Base-by-base conservation (phyloP, 2,797 vertebrate species). In the Pogonophryne albipinna region DNA sequence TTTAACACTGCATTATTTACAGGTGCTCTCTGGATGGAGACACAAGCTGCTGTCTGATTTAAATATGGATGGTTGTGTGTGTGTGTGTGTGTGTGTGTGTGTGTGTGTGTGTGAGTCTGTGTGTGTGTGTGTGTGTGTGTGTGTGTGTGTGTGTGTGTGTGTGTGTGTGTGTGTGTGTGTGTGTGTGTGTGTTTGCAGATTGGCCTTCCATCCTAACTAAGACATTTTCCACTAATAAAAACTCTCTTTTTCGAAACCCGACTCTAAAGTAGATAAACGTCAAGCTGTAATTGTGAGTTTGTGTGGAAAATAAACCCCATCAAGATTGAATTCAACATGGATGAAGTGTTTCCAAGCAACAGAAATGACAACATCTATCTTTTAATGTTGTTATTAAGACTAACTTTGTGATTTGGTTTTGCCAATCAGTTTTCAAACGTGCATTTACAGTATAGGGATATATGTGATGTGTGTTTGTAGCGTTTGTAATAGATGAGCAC, bases 1-100 rank as follows among this genome's bases (percentile, higher is more conserved):
- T 92, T 94, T 93, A 93, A 94, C 93, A 79, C 94, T 94, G 91
- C 92, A 95, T 95, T 94, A 95, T 94, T 95, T 94, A 94, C 94
- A 94, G 87, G 87, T 91, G 84, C 83, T 91, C 82, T 80, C 79
- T 85, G 89, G 89, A 82, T 89, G 84, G 76, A 89, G 83, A 84
- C 81, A 74, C 91, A 92, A 92, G 91, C 89, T 90, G 91, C 84
- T 89, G 85, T 88, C 78, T 78, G 71, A 77, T 84, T 91, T 90
- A 85, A 86, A 86, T 91, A 80, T 87, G 83, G 67, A 78, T 82
- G 61, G 2, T 16, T 64, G n/a, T 74, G 53, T 71, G 44, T 71
- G 56, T 79, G 63, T 63, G 56, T 51, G 52, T 57, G 50, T 66
- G 76, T n/a, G n/a, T n/a, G n/a, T n/a, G n/a, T n/a, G n/a, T n/a